Evolutionary conservation across 2,797 vertebrate species (phyloP), one percentile per base, ranked within the genome.

Genomic region (Acomys russatus): DNA sequence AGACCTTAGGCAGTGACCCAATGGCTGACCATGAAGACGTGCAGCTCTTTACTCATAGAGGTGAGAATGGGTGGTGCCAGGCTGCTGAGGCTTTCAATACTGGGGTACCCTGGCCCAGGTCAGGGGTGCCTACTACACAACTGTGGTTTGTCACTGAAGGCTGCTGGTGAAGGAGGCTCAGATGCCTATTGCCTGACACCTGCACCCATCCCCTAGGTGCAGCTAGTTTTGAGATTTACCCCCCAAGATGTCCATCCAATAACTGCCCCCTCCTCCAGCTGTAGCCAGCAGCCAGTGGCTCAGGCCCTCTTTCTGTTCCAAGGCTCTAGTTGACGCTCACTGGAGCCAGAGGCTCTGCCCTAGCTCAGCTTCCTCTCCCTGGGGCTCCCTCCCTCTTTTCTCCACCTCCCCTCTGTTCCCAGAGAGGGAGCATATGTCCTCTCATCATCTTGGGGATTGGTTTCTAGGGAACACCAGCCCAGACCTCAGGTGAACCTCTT

Each of bases 341-440:
- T 66, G 35, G 11, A 51, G 35, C 51, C 12, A 14, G 56, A 30
- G 49, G 15, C n/a, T 9, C 28, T 20, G 2, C 80, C 61, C 33
- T 28, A 35, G 38, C 23, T 9, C 8, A 66, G 38, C 22, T n/a
- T 12, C 11, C 64, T 49, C 82, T 71, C 70, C 28, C 18, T 12
- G n/a, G 44, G 44, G 44, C 44, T 44, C 44, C 44, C 44, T 44
- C 33, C 28, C 51, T 30, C 44, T 3, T 78, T 4, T 0, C 30
- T 56, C 33, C 15, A 51, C n/a, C 61, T 54, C 54, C 49, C 49
- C 59, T 38, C 83, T 11, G n/a, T 12, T 33, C 12, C 63, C 20
- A 12, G 30, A 3, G 7, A 6, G 9, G 22, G 9, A 7, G 38
- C 61, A 4, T 7, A 1, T 0, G 17, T 1, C 0, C 15, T 9